Percentiles rank a stretch among this genome's conserved stretches.
Evolutionary conservation across 1,140 invertebrate genomes (phyloP).

Genomic region (Bombus turneri): DNA sequence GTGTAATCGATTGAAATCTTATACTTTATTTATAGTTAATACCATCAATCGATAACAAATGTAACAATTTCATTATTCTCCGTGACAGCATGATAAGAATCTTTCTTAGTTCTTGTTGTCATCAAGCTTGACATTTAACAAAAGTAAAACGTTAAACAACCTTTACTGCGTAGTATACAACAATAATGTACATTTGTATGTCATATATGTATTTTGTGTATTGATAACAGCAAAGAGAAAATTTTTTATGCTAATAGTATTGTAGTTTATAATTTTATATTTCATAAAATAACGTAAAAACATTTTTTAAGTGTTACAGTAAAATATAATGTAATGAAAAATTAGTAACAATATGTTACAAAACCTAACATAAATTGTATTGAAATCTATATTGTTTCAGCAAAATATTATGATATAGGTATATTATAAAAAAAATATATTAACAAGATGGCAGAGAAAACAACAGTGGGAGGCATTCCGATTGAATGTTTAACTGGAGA

Average conservation of each 20-base stretch:
- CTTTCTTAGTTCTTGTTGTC: background rate
- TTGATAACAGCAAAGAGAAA: background rate
- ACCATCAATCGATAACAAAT: background rate
- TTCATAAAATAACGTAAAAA: background rate
- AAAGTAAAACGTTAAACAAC: background rate
- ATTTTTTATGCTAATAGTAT: background rate
- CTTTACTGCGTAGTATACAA: background rate
- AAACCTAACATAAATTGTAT: background rate
- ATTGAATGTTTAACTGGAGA: conserved; percentile 73
- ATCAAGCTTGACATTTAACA: background rate
- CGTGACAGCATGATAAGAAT: background rate
- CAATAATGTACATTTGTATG: background rate
- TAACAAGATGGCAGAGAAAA: conserved; percentile 61
- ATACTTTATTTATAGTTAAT: background rate
- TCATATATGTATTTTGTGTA: background rate
- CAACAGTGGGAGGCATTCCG: conserved; percentile 68
- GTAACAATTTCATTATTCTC: background rate
- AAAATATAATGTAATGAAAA: too few relatives aligned
- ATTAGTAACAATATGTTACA: background rate
- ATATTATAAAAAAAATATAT: background rate
- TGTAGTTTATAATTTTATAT: background rate
- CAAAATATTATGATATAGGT: background rate
- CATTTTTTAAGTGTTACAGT: too few relatives aligned
- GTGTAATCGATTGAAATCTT: too few relatives aligned
- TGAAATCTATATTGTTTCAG: background rate